Evolutionary conservation across 1,140 invertebrate species (phyloP), one percentile per base, ranked within the genome.

Genomic region (Zaprionus ornatus): DNA sequence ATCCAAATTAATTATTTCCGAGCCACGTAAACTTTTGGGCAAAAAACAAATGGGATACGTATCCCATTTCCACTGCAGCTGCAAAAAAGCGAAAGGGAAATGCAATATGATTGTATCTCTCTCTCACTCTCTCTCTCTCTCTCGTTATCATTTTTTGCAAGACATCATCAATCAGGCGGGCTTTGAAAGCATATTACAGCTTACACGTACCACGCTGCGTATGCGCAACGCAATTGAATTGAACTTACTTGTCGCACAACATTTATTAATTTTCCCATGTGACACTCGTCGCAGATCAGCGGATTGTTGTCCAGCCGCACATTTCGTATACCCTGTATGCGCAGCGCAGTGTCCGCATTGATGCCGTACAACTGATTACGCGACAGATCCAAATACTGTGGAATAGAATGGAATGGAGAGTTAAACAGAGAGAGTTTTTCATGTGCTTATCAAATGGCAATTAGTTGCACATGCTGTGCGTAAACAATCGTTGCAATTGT

Each of bases 221-320:
- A 68, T 60, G 42, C 35, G 25, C 19, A 52, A 55, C 32, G 55
- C 15, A 25, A 19, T 27, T 25, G 10, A 40, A 59, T 82, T 79
- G n/a, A 15, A 91, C 91, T 92, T 90, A 92, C 92, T 77, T 92
- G 82, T 54, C 85, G 78, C 42, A 92, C 91, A 50, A 91, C 88
- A 80, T 91, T 83, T 78, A 93, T 92, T 71, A 93, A 82, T 90
- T 92, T 91, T 6, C 92, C 92, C 92, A 94, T 94, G 84, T 94
- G 93, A 88, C 95, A 96, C 72, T 94, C 90, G 84, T 96, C 95
- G 84, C 95, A 96, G 40, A 94, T 93, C 94, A 95, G 95, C 6
- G 95, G 95, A 93, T 96, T 96, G 29, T 93, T 93, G 54, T 95
- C 93, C 56, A 96, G 80, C 19, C 93, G 92, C 9, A 95, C 90